Evolutionary conservation across 1,140 invertebrate species (phyloP), one percentile per base, ranked within the genome.

Genomic region (Heliconius eleuchia): DNA sequence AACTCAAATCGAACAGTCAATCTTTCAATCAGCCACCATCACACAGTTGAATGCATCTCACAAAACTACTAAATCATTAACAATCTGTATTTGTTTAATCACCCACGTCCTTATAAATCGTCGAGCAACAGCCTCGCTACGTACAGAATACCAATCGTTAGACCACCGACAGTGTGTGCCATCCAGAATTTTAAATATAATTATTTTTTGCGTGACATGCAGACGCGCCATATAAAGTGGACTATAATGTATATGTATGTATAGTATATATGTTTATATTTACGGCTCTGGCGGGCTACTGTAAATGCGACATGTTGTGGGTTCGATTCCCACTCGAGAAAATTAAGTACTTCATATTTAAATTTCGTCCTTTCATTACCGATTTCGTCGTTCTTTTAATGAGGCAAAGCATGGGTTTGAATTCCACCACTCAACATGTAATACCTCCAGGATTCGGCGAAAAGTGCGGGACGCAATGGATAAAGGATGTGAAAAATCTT

Each of bases 81-180:
- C 83, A 83, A 84, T 80, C 81, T 80, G 82, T 87, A 84, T 84
- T 83, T 86, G 80, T 86, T 83, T 87, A 85, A 85, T 84, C 83
- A 79, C 72, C 74, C 76, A 83, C 81, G 85, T 87, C 82, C 82
- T 78, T 77, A 83, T 78, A 80, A 83, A 82, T 83, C 80, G 80
- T 79, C 46, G 52, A 81, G 77, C 82, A 81, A 81, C 81, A 86
- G 80, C 84, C 77, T 80, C 78, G 66, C 19, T 23, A 27, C 76
- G 84, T 74, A 73, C 76, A 82, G 89, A 86, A 91, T 91, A 86
- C 78, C 76, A 87, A 91, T 88, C 9, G 70, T 71, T n/a, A 82
- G 89, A 91, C 89, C 89, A 91, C 89, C 89, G 83, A 83, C 82
- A 57, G 73, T 57, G 89, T 76, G 60, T 57, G 76, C 81, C 84